Base-by-base conservation (phyloP, 2,113 vertebrate species). In the Muscicapa adusta region DNA sequence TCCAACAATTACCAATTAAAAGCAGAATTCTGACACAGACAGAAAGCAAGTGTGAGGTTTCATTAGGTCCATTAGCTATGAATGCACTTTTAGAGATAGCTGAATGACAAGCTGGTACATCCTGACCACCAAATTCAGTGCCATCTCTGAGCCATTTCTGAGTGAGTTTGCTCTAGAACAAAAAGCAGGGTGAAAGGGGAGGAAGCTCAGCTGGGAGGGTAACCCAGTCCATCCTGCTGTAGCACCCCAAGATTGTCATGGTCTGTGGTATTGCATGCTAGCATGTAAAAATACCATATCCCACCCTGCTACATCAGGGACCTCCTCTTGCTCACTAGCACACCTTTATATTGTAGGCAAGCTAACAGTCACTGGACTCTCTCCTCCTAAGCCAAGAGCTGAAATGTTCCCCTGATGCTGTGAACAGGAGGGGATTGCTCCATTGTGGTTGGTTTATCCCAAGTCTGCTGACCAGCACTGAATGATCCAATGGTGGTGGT, bases 41-140 rank as follows among this genome's bases (percentile, higher is more conserved):
- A 73, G 77, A 91, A 95, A 93, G 9, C 20, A 94, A 91, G 48
- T 38, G n/a, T 84, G 56, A 94, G 18, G 45, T 91, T 93, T 88
- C 20, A 50, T 85, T 86, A 71, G 31, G n/a, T 67, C 25, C 43
- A 29, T 70, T 88, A 77, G 43, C 8, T 83, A 67, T 24, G 28
- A 10, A 54, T 31, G 50, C 2, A 17, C 48, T 96, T 91, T 94
- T 72, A 54, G 24, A 61, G 40, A 70, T 38, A 74, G 12, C 8
- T 74, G 40, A 80, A 77, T 18, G 33, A 38, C 88, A 92, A 88
- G 18, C 34, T 48, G 31, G 12, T 71, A 78, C 13, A 18, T 60
- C 43, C 65, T 89, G 50, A 76, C n/a, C 66, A 58, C 12, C 18
- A 20, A 79, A 76, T 26, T 82, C 36, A 42, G 10, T 45, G 42